Evolutionary conservation across 1,140 invertebrate genomes (phyloP).

Genomic region (Anastrepha obliqua): DNA sequence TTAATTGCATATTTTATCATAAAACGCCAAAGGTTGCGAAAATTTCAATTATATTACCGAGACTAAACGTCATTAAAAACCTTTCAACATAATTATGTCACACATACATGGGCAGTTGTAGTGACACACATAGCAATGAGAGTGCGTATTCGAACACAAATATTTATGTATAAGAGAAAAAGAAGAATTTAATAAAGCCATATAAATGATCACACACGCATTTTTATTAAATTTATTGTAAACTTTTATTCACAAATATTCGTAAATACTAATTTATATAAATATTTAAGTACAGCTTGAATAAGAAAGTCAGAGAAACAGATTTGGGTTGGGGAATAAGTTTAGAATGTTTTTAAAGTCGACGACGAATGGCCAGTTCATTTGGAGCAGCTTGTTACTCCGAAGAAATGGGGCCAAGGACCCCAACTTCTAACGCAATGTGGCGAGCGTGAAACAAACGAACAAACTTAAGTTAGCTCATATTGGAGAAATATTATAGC

Average conservation of each 20-base stretch:
- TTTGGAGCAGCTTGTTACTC: slow-evolving; percentile 88
- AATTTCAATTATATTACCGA: background rate
- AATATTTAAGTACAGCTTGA: no score
- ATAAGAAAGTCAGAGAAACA: no score
- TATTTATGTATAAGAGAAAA: no score
- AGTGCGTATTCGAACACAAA: no score
- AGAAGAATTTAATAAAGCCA: no score
- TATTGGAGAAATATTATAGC: slow-evolving; percentile 90
- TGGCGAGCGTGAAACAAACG: slow-evolving; percentile 97
- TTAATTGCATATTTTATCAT: slow-evolving; percentile 22
- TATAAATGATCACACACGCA: no score
- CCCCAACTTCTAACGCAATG: slow-evolving; percentile 87
- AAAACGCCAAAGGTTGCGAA: background rate
- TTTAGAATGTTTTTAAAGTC: slow-evolving; percentile 81
- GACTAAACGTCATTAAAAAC: background rate
- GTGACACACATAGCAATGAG: background rate
- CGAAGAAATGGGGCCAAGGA: slow-evolving; percentile 93
- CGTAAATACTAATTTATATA: no score
- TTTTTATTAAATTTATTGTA: no score
- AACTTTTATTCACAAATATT: no score
- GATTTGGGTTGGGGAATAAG: no score
- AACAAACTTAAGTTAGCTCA: slow-evolving; percentile 94
- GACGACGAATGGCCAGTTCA: slow-evolving; percentile 97
- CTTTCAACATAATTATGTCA: slow-evolving; percentile 2
- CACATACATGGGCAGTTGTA: background rate